These are phyloP conservation scores for Mimas tiliae DNA, from an alignment of 2,888 invertebrate genomes.

Conservation along the genomic window DNA sequence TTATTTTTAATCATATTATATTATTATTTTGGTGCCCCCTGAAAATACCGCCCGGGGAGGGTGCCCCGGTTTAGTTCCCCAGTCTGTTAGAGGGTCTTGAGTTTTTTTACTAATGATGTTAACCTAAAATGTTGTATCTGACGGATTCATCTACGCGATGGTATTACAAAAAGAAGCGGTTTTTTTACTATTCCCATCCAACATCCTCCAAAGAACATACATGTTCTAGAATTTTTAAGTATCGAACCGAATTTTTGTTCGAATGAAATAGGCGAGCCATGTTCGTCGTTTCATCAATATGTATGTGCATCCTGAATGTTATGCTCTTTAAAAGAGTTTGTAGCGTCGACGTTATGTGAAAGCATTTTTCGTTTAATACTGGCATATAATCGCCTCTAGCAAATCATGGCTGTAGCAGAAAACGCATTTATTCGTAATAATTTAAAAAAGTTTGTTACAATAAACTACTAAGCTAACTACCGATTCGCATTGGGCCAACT, in stretches of 20 bases:
- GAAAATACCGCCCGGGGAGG: too few species aligned
- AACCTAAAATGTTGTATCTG: too few species aligned
- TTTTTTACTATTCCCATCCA: neutral
- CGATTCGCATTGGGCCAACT: neutral
- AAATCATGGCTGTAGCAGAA: neutral
- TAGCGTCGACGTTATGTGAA: neutral
- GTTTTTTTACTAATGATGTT: too few species aligned
- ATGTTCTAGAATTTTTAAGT: neutral
- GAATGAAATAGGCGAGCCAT: slow-evolving; percentile 18
- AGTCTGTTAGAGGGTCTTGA: too few species aligned
- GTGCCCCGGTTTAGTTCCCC: too few species aligned
- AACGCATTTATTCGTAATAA: slow-evolving; percentile 12
- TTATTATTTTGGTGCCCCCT: too few species aligned
- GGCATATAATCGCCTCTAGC: neutral
- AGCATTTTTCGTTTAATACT: slow-evolving; percentile 6
- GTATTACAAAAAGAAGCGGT: too few species aligned
- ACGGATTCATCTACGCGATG: too few species aligned
- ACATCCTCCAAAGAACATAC: neutral
- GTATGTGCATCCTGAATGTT: slow-evolving; percentile 18
- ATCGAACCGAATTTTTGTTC: slow-evolving; percentile 2
- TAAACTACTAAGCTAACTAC: neutral
- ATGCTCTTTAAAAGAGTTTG: slow-evolving; percentile 6
- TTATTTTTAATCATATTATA: too few species aligned
- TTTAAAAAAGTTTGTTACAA: slow-evolving; percentile 13
- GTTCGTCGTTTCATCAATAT: slow-evolving; percentile 21